Evolutionary conservation across 1,140 invertebrate species (phyloP), one percentile per base, ranked within the genome.

Genomic region (Drosophila rhopaloa): DNA sequence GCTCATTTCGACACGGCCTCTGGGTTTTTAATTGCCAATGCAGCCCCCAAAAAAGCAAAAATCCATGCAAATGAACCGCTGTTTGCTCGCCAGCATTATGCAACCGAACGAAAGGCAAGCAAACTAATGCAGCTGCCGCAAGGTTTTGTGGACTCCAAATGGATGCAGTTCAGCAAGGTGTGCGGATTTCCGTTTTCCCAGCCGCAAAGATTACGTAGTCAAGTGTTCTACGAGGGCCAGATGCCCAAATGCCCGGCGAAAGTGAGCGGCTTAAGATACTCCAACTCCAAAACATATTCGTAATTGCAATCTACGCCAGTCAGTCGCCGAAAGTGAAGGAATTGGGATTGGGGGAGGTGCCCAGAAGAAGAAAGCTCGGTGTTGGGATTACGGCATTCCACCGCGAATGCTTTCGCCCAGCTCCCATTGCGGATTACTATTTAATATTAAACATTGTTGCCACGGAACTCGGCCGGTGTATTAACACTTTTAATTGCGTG

Each of bases 11-110:
- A 81, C 84, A 90, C 77, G 73, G 68, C 58, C 37, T 37, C 66
- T 76, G 65, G 60, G 57, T 80, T 89, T 90, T 89, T 89, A 89
- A 89, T 89, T 84, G 84, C 84, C 67, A 81, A 80, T 85, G 81
- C 74, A 43, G 43, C 68, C 47, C 46, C 37, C 6, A 81, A 58
- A 53, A 29, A 53, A 37, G 10, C 27, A 29, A 48, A 43, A 62
- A 50, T 70, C 43, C 74, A 86, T 86, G 76, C 84, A 86, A 86
- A 86, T 86, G 79, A 83, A 68, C 70, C 53, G 57, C 62, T 50
- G 50, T 44, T 65, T 47, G 51, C 46, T 24, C 11, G n/a, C n/a
- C 37, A 16, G 29, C 40, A 56, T 85, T 79, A 73, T 88, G 83
- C 76, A 86, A 86, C 44, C 46, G 50, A 48, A 62, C 19, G 32